phyloP scores from a whole-genome alignment of 2,888 invertebrate genomes.

The Lepidochrysops patricia region DNA sequence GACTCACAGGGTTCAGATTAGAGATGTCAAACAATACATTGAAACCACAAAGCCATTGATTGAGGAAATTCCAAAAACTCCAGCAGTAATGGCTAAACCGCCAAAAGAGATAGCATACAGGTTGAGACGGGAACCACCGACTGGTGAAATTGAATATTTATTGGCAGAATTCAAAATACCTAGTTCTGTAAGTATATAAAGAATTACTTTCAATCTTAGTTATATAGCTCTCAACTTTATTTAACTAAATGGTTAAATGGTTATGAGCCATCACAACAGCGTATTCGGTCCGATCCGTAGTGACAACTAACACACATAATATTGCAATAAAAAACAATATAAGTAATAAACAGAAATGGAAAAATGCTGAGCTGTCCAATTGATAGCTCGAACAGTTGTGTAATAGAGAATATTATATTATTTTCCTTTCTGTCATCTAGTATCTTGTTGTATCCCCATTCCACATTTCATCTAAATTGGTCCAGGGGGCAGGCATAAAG shows the following conservation, averaged over 20 bases:
- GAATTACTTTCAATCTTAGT: not conserved
- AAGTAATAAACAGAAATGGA: too few relatives aligned
- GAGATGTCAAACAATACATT: conserved; percentile 72
- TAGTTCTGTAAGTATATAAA: conserved; percentile 59
- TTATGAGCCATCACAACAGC: too few relatives aligned
- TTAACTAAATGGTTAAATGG: too few relatives aligned
- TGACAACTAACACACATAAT: too few relatives aligned
- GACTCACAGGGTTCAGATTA: conserved; percentile 82
- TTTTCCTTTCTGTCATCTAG: not conserved
- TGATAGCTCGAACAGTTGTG: too few relatives aligned
- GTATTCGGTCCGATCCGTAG: too few relatives aligned
- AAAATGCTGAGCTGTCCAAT: too few relatives aligned
- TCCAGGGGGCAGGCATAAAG: too few relatives aligned
- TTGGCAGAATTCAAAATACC: conserved; percentile 78
- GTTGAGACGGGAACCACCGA: conserved; percentile 72
- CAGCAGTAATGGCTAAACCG: conserved; percentile 20
- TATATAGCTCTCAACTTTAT: too few relatives aligned
- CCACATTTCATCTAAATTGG: too few relatives aligned
- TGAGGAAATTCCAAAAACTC: conserved; percentile 68
- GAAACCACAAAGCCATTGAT: conserved; percentile 62
- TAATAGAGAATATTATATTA: not conserved
- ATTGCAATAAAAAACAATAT: too few relatives aligned
- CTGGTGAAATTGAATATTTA: conserved; percentile 68
- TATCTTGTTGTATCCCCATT: too few relatives aligned
- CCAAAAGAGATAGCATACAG: conserved; percentile 72